A percentile compares a stretch with the other conserved stretches of the same genome.
Conservation (phyloP, 53 echinoderm and acorn worm species). For the Crossaster papposus region DNA sequence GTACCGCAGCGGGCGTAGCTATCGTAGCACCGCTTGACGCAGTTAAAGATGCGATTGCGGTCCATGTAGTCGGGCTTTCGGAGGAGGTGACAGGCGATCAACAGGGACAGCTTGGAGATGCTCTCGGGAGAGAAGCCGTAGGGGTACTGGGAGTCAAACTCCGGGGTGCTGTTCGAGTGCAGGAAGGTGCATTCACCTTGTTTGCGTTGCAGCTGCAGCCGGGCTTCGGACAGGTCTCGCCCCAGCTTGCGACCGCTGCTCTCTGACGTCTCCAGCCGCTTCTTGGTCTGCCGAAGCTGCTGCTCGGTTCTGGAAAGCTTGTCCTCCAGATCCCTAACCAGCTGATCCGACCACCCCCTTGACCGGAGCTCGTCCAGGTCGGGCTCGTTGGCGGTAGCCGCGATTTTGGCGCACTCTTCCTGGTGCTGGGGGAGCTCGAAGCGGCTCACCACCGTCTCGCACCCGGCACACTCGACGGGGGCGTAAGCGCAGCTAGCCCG, state of each 20-base stretch:
- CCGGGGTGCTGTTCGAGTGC: constrained; percentile 45
- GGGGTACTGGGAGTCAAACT: constrained; percentile 75
- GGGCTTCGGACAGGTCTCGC: constrained; percentile 68
- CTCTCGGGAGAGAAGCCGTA: constrained; percentile 79
- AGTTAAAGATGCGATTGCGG: constrained; percentile 72
- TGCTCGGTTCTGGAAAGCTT: constrained; percentile 71
- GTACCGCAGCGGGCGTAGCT: constrained; percentile 86
- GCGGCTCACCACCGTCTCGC: constrained; percentile 72
- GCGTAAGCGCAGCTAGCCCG: constrained; percentile 75
- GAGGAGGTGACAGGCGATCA: constrained; percentile 80
- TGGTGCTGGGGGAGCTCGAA: constrained; percentile 73
- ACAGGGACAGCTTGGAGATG: constrained; percentile 80
- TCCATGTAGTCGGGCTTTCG: constrained; percentile 79
- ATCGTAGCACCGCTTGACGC: constrained; percentile 88
- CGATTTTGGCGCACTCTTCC: constrained; percentile 65
- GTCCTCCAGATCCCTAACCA: constrained; percentile 46
- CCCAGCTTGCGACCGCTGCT: constrained; percentile 75
- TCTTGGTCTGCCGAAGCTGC: constrained; percentile 77
- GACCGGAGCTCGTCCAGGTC: background rate
- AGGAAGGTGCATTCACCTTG: constrained; percentile 67
- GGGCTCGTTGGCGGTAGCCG: constrained; percentile 42
- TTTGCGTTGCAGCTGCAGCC: constrained; percentile 73
- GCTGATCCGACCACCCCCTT: constrained; percentile 16
- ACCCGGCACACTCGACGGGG: constrained; percentile 75
- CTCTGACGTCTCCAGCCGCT: constrained; percentile 76